A percentile compares a stretch with the other conserved stretches of the same genome.
These are phyloP conservation scores for Aspidoscelis tigris DNA, from an alignment of 2,113 vertebrate species.

Conservation along the genomic window DNA sequence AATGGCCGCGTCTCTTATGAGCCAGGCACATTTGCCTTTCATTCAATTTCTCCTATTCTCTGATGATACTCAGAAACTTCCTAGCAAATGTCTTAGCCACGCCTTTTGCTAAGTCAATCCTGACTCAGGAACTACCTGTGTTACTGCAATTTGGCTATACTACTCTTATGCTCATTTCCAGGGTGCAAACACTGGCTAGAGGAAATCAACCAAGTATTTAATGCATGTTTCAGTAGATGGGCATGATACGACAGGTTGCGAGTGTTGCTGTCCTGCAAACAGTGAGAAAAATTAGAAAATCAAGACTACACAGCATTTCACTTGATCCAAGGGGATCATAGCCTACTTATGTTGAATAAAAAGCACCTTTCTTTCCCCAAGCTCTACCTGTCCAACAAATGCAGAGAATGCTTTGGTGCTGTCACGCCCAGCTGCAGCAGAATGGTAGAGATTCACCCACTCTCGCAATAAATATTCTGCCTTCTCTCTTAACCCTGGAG, in stretches of 20 bases:
- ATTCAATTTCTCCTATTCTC: too few relatives aligned
- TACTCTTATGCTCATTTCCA: too few relatives aligned
- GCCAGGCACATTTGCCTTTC: too few relatives aligned
- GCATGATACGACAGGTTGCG: background rate
- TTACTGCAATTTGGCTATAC: too few relatives aligned
- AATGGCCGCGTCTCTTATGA: too few relatives aligned
- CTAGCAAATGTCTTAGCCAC: too few relatives aligned
- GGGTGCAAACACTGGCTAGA: background rate
- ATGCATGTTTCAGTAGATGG: background rate
- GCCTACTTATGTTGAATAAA: constrained; percentile 82
- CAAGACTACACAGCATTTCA: constrained; percentile 64
- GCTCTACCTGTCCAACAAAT: constrained; percentile 98
- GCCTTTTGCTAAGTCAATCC: too few relatives aligned
- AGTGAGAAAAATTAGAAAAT: constrained; percentile 41
- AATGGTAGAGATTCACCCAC: constrained; percentile 99
- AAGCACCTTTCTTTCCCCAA: constrained; percentile 87
- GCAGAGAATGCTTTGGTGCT: constrained; percentile 99
- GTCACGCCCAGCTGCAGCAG: constrained; percentile 95
- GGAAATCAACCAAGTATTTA: background rate
- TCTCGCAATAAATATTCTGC: constrained; percentile 97
- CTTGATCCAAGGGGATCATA: constrained; percentile 73
- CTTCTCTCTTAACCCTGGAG: constrained; percentile 96
- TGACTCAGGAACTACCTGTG: too few relatives aligned
- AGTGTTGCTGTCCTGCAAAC: background rate
- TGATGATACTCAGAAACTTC: too few relatives aligned